Base-by-base conservation (phyloP, 1,140 invertebrate genomes). In the Heliconius nattereri region DNA sequence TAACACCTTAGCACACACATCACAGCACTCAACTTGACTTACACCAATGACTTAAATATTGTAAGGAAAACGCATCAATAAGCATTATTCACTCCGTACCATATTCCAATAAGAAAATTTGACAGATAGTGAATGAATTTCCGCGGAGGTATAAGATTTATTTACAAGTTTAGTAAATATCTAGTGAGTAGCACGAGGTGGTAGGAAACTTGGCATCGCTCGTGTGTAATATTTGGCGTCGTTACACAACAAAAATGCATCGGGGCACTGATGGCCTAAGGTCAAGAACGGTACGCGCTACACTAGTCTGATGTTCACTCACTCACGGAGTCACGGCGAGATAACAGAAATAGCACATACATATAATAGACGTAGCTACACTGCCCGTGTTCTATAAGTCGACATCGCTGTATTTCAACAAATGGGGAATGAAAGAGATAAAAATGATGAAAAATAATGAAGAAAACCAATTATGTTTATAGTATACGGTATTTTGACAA, bases 401-500 rank as follows among this genome's bases (percentile, higher is more conserved):
- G 75, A 71, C 40, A 73, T 54, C 45, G 35, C 45, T 71, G 7
- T 72, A 37, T n/a, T 72, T 72, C 71, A 88, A 87, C 52, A 87
- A 89, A 87, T 82, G 71, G 76, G 84, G 83, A 81, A 77, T 75
- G 85, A 76, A 85, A 78, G 23, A n/a, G 23, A 20, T 19, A 37
- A 35, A 72, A 7, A 16, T 20, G 32, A 78, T 87, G 85, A 87
- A 76, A 85, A 91, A 93, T 90, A 85, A 82, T 88, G 89, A 87
- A 84, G 88, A 88, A 84, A 90, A 80, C 84, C 85, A 89, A 90
- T 88, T 89, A 92, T 90, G 88, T 92, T 91, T 90, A 90, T n/a
- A n/a, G n/a, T n/a, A n/a, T 88, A 92, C 87, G 89, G 89, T 91
- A 81, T 87, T 94, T 91, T 93, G 92, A 93, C 91, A 93, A 94